Evolutionary conservation across 2,797 vertebrate genomes (phyloP).

Genomic region (Lutra lutra): DNA sequence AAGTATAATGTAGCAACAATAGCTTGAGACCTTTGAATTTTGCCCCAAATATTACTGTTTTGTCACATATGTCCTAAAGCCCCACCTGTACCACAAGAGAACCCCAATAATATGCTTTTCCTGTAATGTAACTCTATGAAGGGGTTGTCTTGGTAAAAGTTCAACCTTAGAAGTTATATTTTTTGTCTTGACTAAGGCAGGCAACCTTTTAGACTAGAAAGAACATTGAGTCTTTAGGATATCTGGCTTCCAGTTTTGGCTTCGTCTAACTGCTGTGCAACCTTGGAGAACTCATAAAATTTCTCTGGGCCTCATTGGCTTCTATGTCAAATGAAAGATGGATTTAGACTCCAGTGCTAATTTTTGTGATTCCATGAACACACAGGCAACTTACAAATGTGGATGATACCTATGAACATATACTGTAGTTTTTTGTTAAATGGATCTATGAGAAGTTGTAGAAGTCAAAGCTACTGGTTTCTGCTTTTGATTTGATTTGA

Average conservation of each 20-base stretch:
- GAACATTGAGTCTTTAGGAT: not conserved
- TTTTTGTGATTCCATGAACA: not conserved
- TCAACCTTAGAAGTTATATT: conserved; percentile 13
- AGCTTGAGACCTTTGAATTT: conserved; percentile 52
- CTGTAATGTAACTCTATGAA: not conserved
- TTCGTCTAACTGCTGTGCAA: not conserved
- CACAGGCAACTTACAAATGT: not conserved
- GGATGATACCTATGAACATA: not conserved
- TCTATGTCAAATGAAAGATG: not conserved
- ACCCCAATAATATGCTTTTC: conserved; percentile 46
- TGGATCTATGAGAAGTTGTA: not conserved
- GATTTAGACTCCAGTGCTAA: not conserved
- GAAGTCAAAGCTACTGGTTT: conserved; percentile 10
- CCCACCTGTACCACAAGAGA: conserved; percentile 36
- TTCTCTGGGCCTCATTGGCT: not conserved
- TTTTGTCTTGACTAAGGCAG: conserved; percentile 24
- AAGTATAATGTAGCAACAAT: conserved; percentile 60
- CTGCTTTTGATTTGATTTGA: conserved; percentile 20
- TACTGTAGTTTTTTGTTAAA: not conserved
- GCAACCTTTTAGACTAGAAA: conserved; percentile 15
- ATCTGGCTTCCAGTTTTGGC: not conserved
- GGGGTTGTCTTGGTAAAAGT: not conserved
- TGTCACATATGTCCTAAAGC: conserved; percentile 42
- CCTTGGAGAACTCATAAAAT: not conserved
- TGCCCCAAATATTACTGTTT: conserved; percentile 7